These are phyloP conservation scores for Spilogale gracilis DNA, from an alignment of 2,113 vertebrate genomes.

Conservation along the genomic window DNA sequence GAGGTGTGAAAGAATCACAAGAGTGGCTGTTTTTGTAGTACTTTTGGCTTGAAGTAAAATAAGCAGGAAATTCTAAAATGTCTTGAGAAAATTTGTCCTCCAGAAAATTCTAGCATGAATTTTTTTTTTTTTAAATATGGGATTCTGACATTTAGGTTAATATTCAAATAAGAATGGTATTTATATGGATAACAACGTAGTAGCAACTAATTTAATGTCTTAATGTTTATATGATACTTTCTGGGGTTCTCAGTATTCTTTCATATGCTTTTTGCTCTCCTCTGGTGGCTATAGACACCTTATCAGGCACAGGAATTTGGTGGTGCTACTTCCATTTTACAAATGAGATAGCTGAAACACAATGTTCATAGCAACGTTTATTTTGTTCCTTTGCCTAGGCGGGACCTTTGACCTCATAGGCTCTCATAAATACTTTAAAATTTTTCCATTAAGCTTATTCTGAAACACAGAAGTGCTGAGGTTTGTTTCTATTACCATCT, in stretches of 20 bases:
- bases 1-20: constrained; percentile 75
- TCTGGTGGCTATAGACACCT: background rate
- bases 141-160: constrained; percentile 38
- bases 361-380: background rate
- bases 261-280: background rate
- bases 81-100: constrained; percentile 75
- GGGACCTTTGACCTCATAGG: background rate
- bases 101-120: constrained; percentile 53
- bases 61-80: constrained; percentile 77
- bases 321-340: constrained; percentile 9
- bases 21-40: constrained; percentile 69
- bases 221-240: background rate
- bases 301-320: background rate
- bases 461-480: background rate
- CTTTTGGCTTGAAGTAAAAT: constrained; percentile 67
- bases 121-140: background rate
- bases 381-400: constrained; percentile 1
- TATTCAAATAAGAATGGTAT: background rate
- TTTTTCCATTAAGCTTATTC: constrained; percentile 41
- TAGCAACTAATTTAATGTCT: background rate
- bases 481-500: background rate
- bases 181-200: background rate
- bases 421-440: background rate
- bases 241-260: background rate
- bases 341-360: background rate